Evolutionary conservation across 2,797 vertebrate species (phyloP), one percentile per base, ranked within the genome.

Genomic region (Salarias fasciatus): DNA sequence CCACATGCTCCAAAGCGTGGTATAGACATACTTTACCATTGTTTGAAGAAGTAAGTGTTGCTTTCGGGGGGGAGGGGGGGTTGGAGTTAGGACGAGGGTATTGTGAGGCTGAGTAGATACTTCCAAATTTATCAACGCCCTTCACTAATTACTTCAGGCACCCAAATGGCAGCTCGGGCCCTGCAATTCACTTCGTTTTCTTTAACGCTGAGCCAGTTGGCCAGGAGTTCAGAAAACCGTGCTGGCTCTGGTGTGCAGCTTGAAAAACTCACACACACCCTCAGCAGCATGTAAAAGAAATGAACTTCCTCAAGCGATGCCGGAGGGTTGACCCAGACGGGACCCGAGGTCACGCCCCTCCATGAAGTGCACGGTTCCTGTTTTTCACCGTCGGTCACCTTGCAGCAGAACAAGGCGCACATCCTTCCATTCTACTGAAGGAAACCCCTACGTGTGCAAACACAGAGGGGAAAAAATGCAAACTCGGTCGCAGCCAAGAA

Each of bases 381-480:
- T 93, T 92, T 91, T 92, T 88, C 76, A 59, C 65, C 59, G 72
- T 82, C 9, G 33, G 77, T 81, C 82, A 80, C 80, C 78, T 87
- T 75, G 72, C 80, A 69, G 58, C 74, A 82, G 84, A 88, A 84
- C 77, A 86, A n/a, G 61, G 75, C 86, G 35, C 82, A 92, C 89
- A 93, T 93, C 92, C 93, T 93, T 87, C 85, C 72, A 92, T 93
- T 93, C 91, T 92, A 69, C 82, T 83, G 62, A 83, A 90, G 88
- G 88, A 92, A 92, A 66, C 79, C 66, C 54, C 53, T 78, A 81
- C 78, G 79, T 86, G 80, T 83, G 81, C 84, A 77, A 70, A 81
- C 70, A 75, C 48, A 63, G 33, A 1, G 81, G 42, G 18, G 18
- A 53, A 67, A 69, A 80, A 83, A 67, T 47, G 77, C 73, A 78